phyloP scores from a whole-genome alignment of 1,140 invertebrate genomes.

The Drosophila mayri region DNA sequence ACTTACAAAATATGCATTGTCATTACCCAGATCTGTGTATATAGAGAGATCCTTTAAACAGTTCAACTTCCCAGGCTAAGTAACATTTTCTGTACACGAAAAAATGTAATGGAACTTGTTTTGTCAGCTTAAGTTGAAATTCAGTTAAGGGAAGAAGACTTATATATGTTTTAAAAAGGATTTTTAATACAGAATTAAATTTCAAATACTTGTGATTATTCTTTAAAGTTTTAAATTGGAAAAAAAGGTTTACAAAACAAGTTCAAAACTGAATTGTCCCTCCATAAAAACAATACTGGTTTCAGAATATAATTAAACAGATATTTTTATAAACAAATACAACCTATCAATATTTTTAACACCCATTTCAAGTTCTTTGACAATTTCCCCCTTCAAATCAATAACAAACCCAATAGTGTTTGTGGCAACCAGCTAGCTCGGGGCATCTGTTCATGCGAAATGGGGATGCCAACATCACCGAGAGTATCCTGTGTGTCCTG shows the following conservation, averaged over 20 bases:
- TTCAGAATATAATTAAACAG: background rate
- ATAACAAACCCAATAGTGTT: slow-evolving; percentile 24
- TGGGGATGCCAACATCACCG: slow-evolving; percentile 37
- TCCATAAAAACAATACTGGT: too few species aligned
- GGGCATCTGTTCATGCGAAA: slow-evolving; percentile 21
- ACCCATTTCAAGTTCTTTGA: background rate
- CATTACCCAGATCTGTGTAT: slow-evolving; percentile 33
- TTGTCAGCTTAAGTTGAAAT: background rate
- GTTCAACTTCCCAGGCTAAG: background rate
- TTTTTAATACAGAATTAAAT: background rate
- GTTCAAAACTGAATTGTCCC: too few species aligned
- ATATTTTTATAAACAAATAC: background rate
- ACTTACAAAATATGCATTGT: slow-evolving; percentile 53
- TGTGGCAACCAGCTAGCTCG: background rate
- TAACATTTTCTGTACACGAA: background rate
- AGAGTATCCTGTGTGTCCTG: slow-evolving; percentile 34
- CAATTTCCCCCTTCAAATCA: background rate
- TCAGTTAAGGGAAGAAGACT: background rate
- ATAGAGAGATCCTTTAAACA: slow-evolving; percentile 10
- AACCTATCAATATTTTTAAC: background rate
- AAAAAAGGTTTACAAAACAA: too few species aligned
- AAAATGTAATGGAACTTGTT: background rate
- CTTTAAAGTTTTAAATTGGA: background rate
- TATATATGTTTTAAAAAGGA: too few species aligned
- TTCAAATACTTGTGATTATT: background rate